A percentile compares a stretch with the other conserved stretches of the same genome.
phyloP scores from a whole-genome alignment of 1,140 invertebrate species.

The Littorina saxatilis region DNA sequence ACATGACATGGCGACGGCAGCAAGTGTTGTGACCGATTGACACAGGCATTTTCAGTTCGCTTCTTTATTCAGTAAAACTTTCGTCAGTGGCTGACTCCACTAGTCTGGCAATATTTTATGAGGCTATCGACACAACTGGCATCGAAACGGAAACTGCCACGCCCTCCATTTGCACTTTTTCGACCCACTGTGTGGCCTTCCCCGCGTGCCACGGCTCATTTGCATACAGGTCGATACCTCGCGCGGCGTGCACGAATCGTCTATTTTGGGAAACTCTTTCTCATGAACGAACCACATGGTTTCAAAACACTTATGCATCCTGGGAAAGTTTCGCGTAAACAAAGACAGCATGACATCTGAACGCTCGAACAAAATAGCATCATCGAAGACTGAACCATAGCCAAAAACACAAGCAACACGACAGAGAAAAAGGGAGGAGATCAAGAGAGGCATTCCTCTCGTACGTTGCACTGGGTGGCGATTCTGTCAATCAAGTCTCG shows the following conservation, averaged over 20 bases:
- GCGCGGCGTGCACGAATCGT: background rate
- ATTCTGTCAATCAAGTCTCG: constrained; percentile 32
- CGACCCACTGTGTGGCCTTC: constrained; percentile 33
- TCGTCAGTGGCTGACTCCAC: too few relatives aligned
- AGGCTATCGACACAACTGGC: background rate
- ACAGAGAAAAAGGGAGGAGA: constrained; percentile 29
- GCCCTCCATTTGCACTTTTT: constrained; percentile 34
- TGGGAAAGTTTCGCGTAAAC: too few relatives aligned
- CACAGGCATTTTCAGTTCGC: too few relatives aligned
- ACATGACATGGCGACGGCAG: too few relatives aligned
- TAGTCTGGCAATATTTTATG: background rate
- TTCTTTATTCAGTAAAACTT: too few relatives aligned
- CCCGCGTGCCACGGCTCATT: constrained; percentile 22
- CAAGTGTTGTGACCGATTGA: too few relatives aligned
- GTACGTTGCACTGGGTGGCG: constrained; percentile 28
- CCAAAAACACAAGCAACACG: background rate
- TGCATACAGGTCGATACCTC: constrained; percentile 27
- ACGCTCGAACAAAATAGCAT: too few relatives aligned
- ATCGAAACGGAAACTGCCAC: constrained; percentile 27
- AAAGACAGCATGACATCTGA: too few relatives aligned
- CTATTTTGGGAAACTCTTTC: constrained; percentile 5
- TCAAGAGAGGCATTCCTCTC: constrained; percentile 31
- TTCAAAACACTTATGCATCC: background rate
- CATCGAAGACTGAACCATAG: too few relatives aligned
- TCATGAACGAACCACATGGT: background rate